Conservation (phyloP, 1,140 invertebrate species). For the Ephestia elutella region DNA sequence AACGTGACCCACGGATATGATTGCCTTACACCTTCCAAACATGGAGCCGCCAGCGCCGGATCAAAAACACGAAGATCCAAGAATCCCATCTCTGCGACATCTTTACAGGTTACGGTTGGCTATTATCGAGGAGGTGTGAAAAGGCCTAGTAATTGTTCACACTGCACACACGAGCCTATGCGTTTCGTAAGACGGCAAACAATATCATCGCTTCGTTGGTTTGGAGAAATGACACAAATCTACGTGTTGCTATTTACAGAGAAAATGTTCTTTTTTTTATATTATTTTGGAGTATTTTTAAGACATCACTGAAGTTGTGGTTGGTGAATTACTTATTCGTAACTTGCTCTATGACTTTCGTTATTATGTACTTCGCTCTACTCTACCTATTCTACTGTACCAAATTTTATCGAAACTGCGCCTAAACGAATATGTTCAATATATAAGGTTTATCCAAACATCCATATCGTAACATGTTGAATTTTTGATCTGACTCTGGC, state of each 20-base stretch:
- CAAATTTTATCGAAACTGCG: no score
- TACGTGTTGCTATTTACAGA: background rate
- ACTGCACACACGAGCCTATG: slow-evolving; percentile 27
- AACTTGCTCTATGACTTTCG: no score
- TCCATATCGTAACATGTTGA: no score
- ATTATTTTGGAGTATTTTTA: no score
- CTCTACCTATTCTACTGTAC: no score
- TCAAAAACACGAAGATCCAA: slow-evolving; percentile 31
- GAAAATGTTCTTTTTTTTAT: no score
- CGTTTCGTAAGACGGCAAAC: background rate
- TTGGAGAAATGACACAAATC: background rate
- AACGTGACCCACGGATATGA: slow-evolving; percentile 32
- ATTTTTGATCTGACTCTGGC: no score
- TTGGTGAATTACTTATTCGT: no score
- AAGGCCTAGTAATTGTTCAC: slow-evolving; percentile 50
- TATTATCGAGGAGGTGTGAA: slow-evolving; percentile 58
- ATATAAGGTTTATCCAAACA: no score
- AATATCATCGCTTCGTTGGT: background rate
- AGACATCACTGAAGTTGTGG: no score
- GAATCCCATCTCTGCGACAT: slow-evolving; percentile 45
- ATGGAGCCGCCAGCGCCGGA: slow-evolving; percentile 19
- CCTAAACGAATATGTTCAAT: no score
- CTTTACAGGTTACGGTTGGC: slow-evolving; percentile 33
- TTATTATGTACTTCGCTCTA: no score
- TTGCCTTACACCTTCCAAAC: slow-evolving; percentile 6